Percentiles rank a stretch among this genome's conserved stretches.
phyloP scores from a whole-genome alignment of 2,797 vertebrate genomes.

The Channa striata region DNA sequence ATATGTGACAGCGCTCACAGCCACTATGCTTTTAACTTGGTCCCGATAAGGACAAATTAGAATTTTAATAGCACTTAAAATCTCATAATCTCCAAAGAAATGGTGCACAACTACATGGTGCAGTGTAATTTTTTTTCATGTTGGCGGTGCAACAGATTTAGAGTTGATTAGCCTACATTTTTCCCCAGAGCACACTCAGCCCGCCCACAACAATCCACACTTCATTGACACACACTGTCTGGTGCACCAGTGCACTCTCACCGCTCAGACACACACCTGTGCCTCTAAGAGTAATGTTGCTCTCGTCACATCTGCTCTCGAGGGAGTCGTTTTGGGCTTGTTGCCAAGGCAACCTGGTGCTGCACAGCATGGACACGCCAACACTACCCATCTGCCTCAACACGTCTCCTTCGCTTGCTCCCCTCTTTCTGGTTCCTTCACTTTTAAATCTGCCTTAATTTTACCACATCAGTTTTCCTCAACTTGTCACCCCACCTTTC shows the following conservation, averaged over 20 bases:
- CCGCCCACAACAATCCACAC: constrained; percentile 64
- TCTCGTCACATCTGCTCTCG: constrained; percentile 77
- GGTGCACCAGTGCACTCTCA: constrained; percentile 57
- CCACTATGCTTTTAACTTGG: background rate
- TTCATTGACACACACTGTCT: constrained; percentile 64
- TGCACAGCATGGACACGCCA: constrained; percentile 76
- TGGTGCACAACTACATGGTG: constrained; percentile 36
- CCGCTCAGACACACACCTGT: constrained; percentile 81
- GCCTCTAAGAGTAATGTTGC: constrained; percentile 73
- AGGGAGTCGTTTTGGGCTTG: constrained; percentile 78
- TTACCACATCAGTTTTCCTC: constrained; percentile 2
- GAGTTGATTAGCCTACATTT: constrained; percentile 69
- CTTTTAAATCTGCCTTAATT: constrained; percentile 38
- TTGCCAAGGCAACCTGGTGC: constrained; percentile 81
- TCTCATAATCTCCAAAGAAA: constrained; percentile 55
- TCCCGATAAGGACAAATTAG: constrained; percentile 22
- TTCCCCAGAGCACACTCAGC: constrained; percentile 66
- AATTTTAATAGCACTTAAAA: constrained; percentile 48
- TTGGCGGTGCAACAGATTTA: constrained; percentile 67
- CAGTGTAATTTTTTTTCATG: constrained; percentile 54
- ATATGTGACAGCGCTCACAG: constrained; percentile 11
- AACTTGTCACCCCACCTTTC: constrained; percentile 1
- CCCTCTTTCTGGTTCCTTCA: constrained; percentile 25
- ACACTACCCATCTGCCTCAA: constrained; percentile 75
- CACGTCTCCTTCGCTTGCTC: constrained; percentile 35